A percentile compares a stretch with the other conserved stretches of the same genome.
These are phyloP conservation scores for Octodonta nipae DNA, from an alignment of 2,888 invertebrate genomes.

Conservation along the genomic window DNA sequence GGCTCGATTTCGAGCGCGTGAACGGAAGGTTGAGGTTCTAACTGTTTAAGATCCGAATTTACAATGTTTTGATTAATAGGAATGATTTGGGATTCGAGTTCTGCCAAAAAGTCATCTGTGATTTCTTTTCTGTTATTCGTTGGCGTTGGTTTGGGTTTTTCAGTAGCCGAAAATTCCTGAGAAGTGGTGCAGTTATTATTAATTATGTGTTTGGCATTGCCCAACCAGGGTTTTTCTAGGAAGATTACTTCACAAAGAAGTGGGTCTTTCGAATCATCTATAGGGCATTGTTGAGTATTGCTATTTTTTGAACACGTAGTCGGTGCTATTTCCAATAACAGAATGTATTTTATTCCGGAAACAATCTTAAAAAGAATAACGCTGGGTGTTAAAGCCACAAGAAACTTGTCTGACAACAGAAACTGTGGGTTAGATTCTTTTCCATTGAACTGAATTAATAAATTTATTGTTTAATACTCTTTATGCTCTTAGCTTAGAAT, in stretches of 20 bases:
- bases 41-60: neutral
- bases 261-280: conserved; percentile 18
- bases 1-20: too few species aligned
- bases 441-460: too few species aligned
- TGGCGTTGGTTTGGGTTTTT: conserved; percentile 9
- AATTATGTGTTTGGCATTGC: conserved; percentile 46
- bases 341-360: conserved; percentile 45
- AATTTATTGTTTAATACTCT: too few species aligned
- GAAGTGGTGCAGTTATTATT: conserved; percentile 52
- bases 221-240: conserved; percentile 53
- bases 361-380: conserved; percentile 42
- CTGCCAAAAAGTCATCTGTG: conserved; percentile 20
- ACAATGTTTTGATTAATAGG: neutral
- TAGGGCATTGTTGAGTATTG: conserved; percentile 28
- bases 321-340: conserved; percentile 40
- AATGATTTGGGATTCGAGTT: conserved; percentile 31
- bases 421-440: too few species aligned
- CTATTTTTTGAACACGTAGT: conserved; percentile 26
- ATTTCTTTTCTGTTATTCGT: conserved; percentile 18
- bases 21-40: neutral
- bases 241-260: conserved; percentile 45
- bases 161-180: conserved; percentile 35
- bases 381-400: too few species aligned
- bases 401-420: too few species aligned
- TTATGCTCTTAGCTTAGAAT: too few species aligned